A percentile compares a stretch with the other conserved stretches of the same genome.
Evolutionary conservation across 2,888 invertebrate genomes (phyloP).

Genomic region (Ellobium chinense): DNA sequence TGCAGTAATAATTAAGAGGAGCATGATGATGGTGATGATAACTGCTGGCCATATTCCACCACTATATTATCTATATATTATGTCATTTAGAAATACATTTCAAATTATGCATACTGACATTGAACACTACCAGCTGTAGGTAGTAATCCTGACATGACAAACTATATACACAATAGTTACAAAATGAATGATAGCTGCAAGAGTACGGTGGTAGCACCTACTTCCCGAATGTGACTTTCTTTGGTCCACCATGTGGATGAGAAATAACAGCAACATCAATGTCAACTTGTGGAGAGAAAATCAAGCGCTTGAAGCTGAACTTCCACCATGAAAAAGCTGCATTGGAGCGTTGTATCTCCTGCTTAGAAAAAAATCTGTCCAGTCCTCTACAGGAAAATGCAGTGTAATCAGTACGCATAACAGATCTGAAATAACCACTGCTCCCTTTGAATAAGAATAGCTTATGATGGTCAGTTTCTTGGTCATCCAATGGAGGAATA

Average conservation of each 20-base stretch:
- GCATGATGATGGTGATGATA: too few species aligned
- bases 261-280: constrained; percentile 43
- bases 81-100: too few species aligned
- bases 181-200: too few species aligned
- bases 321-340: constrained; percentile 31
- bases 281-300: background rate
- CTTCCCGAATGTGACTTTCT: constrained; percentile 21
- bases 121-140: too few species aligned
- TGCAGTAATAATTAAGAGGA: too few species aligned
- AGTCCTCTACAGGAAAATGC: constrained; percentile 7
- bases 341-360: background rate
- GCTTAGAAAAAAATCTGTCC: background rate
- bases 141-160: too few species aligned
- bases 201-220: too few species aligned
- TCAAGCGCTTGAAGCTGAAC: constrained; percentile 18
- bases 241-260: constrained; percentile 44
- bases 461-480: background rate
- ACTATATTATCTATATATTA: too few species aligned
- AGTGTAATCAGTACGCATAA: constrained; percentile 30
- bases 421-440: constrained; percentile 11
- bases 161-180: too few species aligned
- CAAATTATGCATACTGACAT: too few species aligned
- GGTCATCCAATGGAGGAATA: background rate
- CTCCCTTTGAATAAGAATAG: constrained; percentile 6
- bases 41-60: too few species aligned